Evolutionary conservation across 1,140 invertebrate species (phyloP).

Genomic region (Argopecten irradians): DNA sequence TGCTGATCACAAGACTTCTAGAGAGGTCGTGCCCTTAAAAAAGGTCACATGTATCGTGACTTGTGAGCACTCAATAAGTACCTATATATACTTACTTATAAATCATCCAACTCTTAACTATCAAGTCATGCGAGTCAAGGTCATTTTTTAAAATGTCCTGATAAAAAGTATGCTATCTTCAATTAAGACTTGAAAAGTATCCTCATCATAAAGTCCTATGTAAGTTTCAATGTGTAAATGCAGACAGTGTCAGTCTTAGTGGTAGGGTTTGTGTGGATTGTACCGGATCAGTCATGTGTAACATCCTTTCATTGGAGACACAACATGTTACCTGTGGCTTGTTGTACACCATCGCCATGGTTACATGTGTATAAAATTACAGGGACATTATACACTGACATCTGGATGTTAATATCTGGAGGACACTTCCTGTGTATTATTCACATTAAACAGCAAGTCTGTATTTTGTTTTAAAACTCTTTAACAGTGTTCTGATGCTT

Average conservation of each 20-base stretch:
- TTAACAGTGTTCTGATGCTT: too few relatives aligned
- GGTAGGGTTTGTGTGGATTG: background rate
- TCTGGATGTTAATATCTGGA: background rate
- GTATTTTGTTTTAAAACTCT: background rate
- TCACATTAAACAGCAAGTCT: background rate
- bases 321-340: conserved; percentile 15
- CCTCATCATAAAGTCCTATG: background rate
- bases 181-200: background rate
- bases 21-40: background rate
- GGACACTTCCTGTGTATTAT: background rate
- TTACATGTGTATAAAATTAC: conserved; percentile 18
- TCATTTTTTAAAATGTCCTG: background rate
- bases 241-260: background rate
- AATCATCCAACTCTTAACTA: background rate
- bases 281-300: background rate
- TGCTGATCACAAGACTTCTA: background rate
- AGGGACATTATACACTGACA: conserved; percentile 2
- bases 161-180: background rate
- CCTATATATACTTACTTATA: background rate
- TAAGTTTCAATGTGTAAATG: background rate
- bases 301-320: conserved; percentile 15
- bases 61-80: background rate
- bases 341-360: conserved; percentile 6
- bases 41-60: too few relatives aligned
- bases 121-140: too few relatives aligned